Percentiles rank a stretch among this genome's conserved stretches.
These are phyloP conservation scores for Furnarius figulus DNA, from an alignment of 2,113 vertebrate species.

Conservation along the genomic window DNA sequence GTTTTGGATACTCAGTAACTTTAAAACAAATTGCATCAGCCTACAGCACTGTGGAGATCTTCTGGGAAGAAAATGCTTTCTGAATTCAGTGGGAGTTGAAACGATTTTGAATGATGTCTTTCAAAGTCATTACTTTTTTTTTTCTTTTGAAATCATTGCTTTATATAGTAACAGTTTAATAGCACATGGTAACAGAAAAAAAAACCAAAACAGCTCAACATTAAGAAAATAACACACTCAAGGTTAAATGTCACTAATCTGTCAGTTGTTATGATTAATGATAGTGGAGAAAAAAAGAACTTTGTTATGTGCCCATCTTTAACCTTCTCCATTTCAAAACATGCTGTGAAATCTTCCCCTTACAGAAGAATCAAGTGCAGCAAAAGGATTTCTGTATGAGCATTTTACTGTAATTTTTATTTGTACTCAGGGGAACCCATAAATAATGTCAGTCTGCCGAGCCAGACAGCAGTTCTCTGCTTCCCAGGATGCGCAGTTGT, in stretches of 20 bases:
- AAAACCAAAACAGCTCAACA: neutral
- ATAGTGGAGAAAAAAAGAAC: neutral
- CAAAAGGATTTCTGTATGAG: neutral
- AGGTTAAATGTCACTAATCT: constrained; percentile 18
- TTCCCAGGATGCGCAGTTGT: neutral
- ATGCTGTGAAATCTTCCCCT: neutral
- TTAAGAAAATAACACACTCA: constrained; percentile 24
- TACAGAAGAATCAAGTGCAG: neutral
- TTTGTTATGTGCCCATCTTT: neutral
- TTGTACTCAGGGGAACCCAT: neutral
- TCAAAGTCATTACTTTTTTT: constrained; percentile 1
- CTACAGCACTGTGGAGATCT: neutral
- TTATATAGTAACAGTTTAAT: constrained; percentile 33
- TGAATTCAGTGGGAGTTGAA: constrained; percentile 32
- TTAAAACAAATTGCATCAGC: constrained; percentile 39
- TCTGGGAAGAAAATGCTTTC: neutral
- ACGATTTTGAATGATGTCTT: constrained; percentile 24
- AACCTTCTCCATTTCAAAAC: neutral
- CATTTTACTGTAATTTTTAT: neutral
- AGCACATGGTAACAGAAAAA: neutral
- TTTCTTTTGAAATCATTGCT: constrained; percentile 28
- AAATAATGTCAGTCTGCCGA: neutral
- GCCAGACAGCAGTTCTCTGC: neutral
- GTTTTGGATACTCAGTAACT: constrained; percentile 3
- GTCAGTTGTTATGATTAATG: neutral